Evolutionary conservation across 2,113 vertebrate species (phyloP), one percentile per base, ranked within the genome.

Genomic region (Odontesthes bonariensis): DNA sequence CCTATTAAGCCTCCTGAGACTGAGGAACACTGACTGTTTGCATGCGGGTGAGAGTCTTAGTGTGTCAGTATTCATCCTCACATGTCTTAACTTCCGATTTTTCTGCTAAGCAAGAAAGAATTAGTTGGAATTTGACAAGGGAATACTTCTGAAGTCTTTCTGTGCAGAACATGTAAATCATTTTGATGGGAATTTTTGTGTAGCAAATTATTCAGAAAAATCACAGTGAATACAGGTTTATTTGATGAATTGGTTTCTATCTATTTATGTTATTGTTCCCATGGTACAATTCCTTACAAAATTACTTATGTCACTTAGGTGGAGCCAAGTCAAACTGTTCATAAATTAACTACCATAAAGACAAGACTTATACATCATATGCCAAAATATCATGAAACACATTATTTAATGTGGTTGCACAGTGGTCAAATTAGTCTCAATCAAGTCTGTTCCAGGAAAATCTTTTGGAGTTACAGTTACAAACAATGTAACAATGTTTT

Each of bases 1-100:
- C 70, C 88, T 89, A 83, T 91, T 86, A 87, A 81, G 83, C 73
- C 81, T 55, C 62, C 54, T 69, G 79, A 88, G 83, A 85, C 81
- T 49, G 77, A 87, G 82, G 70, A 87, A 87, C 69, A 53, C 69
- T 81, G 83, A 75, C 81, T 88, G 84, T 81, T 82, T 84, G 82
- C 73, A 65, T 82, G 84, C 19, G 35, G 75, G 73, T 19, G 68
- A 72, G 68, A 81, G 78, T 75, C 71, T 79, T 71, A 27, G 68
- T 70, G 16, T 76, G 70, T 73, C 68, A 77, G 42, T 12, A 17
- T 23, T 42, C 63, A 44, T 47, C 63, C 62, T 70, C 55, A 60
- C 8, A 16, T 6, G 49, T 72, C 72, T 77, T 35, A 16, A 63
- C 78, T 59, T 76, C 11, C 32, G 56, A 42, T 69, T 65, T 72